Percentiles rank a stretch among this genome's conserved stretches.
These are phyloP conservation scores for Cavia porcellus DNA, from an alignment of 2,113 vertebrate genomes.

Conservation along the genomic window DNA sequence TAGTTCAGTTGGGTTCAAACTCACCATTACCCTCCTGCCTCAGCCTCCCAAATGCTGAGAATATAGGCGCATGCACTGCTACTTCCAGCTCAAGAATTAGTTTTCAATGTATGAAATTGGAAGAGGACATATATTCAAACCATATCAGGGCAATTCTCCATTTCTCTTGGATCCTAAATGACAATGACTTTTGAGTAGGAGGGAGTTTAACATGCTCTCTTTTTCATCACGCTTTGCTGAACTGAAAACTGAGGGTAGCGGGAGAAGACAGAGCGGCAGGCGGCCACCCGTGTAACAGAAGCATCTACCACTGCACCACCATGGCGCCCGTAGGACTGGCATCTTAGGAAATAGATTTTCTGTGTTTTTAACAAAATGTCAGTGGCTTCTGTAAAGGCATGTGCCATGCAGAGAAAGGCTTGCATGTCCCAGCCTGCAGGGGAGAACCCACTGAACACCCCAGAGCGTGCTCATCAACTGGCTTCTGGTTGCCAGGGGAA, in stretches of 20 bases:
- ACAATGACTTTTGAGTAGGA: neutral
- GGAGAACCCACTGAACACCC: fast-evolving
- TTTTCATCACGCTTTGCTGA: neutral
- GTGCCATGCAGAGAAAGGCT: neutral
- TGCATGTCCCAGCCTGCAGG: fast-evolving
- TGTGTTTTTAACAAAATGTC: neutral
- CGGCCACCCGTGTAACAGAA: too few species aligned
- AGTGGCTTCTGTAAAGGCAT: neutral
- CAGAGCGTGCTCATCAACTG: fast-evolving
- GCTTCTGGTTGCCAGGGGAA: too few species aligned
- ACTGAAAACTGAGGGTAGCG: neutral
- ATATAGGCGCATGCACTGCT: neutral
- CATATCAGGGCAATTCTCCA: neutral
- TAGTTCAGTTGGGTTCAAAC: neutral
- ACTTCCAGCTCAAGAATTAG: neutral
- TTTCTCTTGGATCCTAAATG: neutral
- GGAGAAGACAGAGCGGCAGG: neutral
- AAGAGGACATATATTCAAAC: neutral
- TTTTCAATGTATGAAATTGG: neutral
- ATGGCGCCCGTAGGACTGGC: neutral
- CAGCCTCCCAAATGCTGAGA: neutral
- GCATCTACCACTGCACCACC: neutral
- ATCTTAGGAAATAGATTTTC: neutral
- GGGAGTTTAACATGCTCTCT: neutral
- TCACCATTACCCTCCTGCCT: neutral